Base-by-base conservation (phyloP, 1,140 invertebrate genomes). In the Glomeris maerens region DNA sequence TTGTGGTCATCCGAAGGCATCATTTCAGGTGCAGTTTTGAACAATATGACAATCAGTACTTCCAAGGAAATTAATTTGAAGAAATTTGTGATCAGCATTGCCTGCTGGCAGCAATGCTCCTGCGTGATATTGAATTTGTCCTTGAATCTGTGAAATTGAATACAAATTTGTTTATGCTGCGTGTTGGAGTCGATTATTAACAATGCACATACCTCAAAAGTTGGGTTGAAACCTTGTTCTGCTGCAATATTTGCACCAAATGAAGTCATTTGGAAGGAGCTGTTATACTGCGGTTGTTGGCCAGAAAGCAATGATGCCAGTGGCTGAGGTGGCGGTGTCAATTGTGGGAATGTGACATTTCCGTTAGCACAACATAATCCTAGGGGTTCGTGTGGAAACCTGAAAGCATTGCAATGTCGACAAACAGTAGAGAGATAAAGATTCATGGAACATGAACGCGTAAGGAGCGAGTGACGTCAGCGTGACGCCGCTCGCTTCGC, bases 261-360 rank as follows among this genome's bases (percentile, higher is more conserved):
- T 39, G 62, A 63, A 23, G 63, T 64, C 62, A 67, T 67, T 61
- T 67, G 64, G 55, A 67, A 67, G 52, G 57, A 59, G 27, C 50
- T 41, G 57, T 66, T 66, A 48, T 65, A 65, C 50, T 61, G 63
- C 44, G 55, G 29, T 42, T 46, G 56, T 41, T 51, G 23, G 44
- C 48, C 42, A 14, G 50, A 39, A 29, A 61, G 21, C 49, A 59
- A 52, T 3, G 57, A 53, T 54, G 49, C 31, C 47, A 61, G 56
- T 45, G 50, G 48, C 20, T 49, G 40, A 14, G 55, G 57, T 54
- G 60, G 59, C 44, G 41, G 44, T 14, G 41, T 5, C 40, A 62
- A 54, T 56, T 52, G 36, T 57, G 60, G 60, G 46, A 65, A 58
- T 61, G 60, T 58, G 2, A 64, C 55, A 59, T 61, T 64, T 5